Conservation (phyloP, 2,797 vertebrate species). For the Rhynchotus rufescens region DNA sequence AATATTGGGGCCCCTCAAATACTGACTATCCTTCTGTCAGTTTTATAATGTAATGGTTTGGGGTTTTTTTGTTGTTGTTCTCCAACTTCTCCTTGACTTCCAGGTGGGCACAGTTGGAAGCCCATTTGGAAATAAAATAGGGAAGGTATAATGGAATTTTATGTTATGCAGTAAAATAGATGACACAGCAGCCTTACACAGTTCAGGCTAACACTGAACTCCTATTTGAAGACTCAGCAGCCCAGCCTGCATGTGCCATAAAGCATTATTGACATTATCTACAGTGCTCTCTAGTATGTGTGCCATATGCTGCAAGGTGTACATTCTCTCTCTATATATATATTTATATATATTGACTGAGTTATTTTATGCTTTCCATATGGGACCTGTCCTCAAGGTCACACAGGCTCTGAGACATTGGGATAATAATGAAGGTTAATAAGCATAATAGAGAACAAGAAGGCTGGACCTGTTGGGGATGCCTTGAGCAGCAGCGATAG, state of each 20-base stretch:
- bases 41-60: background rate
- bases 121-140: background rate
- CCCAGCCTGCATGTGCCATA: rapidly evolving
- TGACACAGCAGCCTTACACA: background rate
- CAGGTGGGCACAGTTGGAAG: background rate
- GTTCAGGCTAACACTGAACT: background rate
- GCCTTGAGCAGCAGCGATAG: background rate
- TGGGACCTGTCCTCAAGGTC: background rate
- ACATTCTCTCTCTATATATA: background rate
- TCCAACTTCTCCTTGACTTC: background rate
- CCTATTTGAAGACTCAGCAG: background rate
- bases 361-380: background rate
- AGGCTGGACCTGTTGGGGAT: background rate
- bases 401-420: background rate
- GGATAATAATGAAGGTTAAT: background rate
- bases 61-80: rapidly evolving
- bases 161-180: background rate
- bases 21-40: background rate
- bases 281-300: background rate
- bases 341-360: background rate
- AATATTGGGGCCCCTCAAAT: background rate
- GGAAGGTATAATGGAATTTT: background rate
- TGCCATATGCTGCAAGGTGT: background rate
- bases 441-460: background rate
- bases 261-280: background rate